Percentiles rank a stretch among this genome's conserved stretches.
Evolutionary conservation across 2,888 invertebrate genomes (phyloP).

Genomic region (Chorisops tibialis): DNA sequence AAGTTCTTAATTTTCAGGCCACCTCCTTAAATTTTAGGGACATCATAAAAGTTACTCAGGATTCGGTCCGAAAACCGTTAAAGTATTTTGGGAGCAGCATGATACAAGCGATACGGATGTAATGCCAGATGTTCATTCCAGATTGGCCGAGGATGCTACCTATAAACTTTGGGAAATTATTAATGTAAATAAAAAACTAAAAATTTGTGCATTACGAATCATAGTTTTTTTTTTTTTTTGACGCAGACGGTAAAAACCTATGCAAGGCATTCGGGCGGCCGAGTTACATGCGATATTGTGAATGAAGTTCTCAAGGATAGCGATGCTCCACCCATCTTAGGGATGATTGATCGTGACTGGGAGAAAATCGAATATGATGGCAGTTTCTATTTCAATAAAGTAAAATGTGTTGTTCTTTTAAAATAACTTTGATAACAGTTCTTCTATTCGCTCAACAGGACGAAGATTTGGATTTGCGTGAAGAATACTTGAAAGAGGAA

Average conservation of each 20-base stretch:
- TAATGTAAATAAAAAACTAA: conserved; percentile 40
- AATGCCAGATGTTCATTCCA: conserved; percentile 45
- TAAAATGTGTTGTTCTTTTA: background rate
- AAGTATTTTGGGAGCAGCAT: conserved; percentile 52
- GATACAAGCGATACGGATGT: conserved; percentile 49
- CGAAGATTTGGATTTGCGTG: conserved; percentile 47
- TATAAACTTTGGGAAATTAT: conserved; percentile 51
- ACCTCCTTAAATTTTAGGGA: too few species aligned
- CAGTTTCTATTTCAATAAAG: conserved; percentile 5
- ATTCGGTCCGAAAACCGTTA: conserved; percentile 46
- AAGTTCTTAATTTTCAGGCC: too few species aligned
- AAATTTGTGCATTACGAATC: background rate
- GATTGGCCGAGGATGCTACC: conserved; percentile 50
- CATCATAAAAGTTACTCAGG: conserved; percentile 46
- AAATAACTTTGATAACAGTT: background rate
- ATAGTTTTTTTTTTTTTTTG: background rate
- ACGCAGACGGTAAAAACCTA: conserved; percentile 44
- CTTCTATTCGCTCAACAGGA: conserved; percentile 38
- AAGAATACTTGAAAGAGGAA: conserved; percentile 45
- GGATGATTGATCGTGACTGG: conserved; percentile 48
- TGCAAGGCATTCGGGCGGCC: conserved; percentile 48
- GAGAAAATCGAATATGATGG: conserved; percentile 50
- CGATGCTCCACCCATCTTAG: conserved; percentile 48
- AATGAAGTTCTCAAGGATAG: conserved; percentile 51
- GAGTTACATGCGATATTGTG: conserved; percentile 48